Conservation (phyloP, 2,888 invertebrate genomes). For the Agrochola circellaris region DNA sequence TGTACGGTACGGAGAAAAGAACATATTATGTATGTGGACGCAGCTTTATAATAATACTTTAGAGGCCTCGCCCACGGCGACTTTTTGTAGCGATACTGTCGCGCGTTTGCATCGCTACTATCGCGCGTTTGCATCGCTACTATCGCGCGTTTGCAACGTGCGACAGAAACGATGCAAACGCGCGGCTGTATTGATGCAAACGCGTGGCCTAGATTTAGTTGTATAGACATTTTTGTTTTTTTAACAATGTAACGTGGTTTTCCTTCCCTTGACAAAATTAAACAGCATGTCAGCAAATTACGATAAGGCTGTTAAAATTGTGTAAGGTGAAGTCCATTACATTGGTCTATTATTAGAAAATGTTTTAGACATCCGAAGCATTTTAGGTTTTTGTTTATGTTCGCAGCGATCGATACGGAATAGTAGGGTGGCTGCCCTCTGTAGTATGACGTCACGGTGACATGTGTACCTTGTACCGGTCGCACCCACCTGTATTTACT, state of each 20-base stretch:
- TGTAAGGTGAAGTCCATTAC: background rate
- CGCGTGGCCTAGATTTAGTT: too few relatives aligned
- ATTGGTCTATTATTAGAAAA: constrained; percentile 18
- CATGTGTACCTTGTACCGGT: constrained; percentile 53
- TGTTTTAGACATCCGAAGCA: constrained; percentile 2
- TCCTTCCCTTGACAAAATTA: background rate
- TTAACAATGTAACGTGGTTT: background rate
- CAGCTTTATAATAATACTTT: too few relatives aligned
- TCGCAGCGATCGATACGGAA: constrained; percentile 64
- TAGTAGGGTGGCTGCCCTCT: constrained; percentile 72
- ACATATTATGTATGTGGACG: too few relatives aligned
- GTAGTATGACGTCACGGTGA: constrained; percentile 71
- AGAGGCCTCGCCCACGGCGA: too few relatives aligned
- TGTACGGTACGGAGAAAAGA: too few relatives aligned
- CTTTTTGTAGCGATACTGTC: too few relatives aligned
- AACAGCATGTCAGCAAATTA: background rate
- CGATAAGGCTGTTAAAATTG: background rate
- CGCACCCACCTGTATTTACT: constrained; percentile 67
- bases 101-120: too few relatives aligned
- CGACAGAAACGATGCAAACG: too few relatives aligned
- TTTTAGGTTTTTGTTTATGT: constrained; percentile 38
- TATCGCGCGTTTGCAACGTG: too few relatives aligned
- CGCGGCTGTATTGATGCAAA: too few relatives aligned
- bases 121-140: too few relatives aligned
- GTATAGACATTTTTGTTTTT: background rate